Evolutionary conservation across 2,113 vertebrate species (phyloP).

Genomic region (Sapajus apella): DNA sequence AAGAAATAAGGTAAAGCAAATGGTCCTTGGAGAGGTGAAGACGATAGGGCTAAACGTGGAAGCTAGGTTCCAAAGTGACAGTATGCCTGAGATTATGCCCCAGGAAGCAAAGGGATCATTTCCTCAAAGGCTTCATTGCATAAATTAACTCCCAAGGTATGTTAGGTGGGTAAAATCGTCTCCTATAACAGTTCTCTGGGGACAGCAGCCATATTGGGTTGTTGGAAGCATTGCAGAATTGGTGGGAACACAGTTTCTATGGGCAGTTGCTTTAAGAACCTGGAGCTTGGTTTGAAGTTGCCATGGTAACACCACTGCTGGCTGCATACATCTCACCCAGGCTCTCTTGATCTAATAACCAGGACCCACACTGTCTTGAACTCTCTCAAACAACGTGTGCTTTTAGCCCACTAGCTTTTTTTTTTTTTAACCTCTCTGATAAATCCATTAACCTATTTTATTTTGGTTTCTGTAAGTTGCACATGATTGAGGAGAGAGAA

Average conservation of each 20-base stretch:
- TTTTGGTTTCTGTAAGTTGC: slow-evolving; percentile 67
- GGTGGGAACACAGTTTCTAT: slow-evolving; percentile 56
- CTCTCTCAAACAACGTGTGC: slow-evolving; percentile 19
- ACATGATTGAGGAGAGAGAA: slow-evolving; percentile 5
- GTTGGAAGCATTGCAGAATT: slow-evolving; percentile 59
- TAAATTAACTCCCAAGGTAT: background rate
- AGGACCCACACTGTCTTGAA: slow-evolving; percentile 60
- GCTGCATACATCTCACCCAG: slow-evolving; percentile 17
- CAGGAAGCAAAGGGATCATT: slow-evolving; percentile 6
- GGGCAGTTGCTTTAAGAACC: slow-evolving; percentile 17
- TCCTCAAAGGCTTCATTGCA: background rate
- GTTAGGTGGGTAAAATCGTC: background rate
- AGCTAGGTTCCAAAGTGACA: background rate
- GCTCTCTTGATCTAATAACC: slow-evolving; percentile 70
- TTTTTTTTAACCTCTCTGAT: background rate
- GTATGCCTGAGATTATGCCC: background rate
- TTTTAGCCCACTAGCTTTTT: slow-evolving; percentile 58
- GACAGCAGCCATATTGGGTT: slow-evolving; percentile 36
- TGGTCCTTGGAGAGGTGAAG: background rate
- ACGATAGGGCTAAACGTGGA: background rate
- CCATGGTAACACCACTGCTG: slow-evolving; percentile 73
- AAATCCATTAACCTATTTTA: slow-evolving; percentile 29
- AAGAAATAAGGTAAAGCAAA: background rate
- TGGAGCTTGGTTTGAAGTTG: slow-evolving; percentile 68
- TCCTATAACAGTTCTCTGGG: background rate